phyloP scores from a whole-genome alignment of 2,888 invertebrate species.

The Athalia circularis region DNA sequence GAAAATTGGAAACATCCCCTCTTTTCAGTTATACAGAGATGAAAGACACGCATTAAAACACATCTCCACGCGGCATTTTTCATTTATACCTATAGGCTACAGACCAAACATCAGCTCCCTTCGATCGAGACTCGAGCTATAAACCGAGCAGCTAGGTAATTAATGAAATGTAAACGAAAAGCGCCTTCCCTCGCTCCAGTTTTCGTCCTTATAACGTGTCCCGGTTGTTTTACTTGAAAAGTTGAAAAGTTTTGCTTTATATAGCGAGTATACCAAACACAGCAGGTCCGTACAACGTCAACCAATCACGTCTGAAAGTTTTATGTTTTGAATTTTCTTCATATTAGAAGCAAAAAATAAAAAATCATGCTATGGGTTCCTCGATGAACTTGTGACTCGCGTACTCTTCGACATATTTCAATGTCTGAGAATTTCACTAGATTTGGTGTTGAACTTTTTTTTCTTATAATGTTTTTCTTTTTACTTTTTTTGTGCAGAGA shows the following conservation, averaged over 20 bases:
- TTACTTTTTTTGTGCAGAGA: no score
- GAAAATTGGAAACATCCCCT: slow-evolving; percentile 23
- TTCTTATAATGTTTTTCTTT: no score
- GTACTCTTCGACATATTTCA: no score
- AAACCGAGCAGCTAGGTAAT: slow-evolving; percentile 21
- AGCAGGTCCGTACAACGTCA: neutral
- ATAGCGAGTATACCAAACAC: neutral
- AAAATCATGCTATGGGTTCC: no score
- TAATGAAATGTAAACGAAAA: slow-evolving; percentile 44
- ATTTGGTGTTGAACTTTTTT: no score
- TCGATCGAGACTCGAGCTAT: neutral
- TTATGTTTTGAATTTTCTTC: neutral
- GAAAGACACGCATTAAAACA: slow-evolving; percentile 40
- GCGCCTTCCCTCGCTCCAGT: neutral
- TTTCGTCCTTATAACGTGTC: neutral
- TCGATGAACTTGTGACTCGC: no score
- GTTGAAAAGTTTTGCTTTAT: neutral
- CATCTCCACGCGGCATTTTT: slow-evolving; percentile 28
- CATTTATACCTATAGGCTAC: slow-evolving; percentile 7
- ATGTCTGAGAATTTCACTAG: no score
- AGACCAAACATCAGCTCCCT: neutral
- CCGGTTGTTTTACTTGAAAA: neutral
- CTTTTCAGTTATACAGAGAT: slow-evolving; percentile 16
- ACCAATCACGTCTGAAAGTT: neutral
- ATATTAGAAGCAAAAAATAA: neutral